phyloP scores from a whole-genome alignment of 2,113 vertebrate genomes.

The Neomonachus schauinslandi region DNA sequence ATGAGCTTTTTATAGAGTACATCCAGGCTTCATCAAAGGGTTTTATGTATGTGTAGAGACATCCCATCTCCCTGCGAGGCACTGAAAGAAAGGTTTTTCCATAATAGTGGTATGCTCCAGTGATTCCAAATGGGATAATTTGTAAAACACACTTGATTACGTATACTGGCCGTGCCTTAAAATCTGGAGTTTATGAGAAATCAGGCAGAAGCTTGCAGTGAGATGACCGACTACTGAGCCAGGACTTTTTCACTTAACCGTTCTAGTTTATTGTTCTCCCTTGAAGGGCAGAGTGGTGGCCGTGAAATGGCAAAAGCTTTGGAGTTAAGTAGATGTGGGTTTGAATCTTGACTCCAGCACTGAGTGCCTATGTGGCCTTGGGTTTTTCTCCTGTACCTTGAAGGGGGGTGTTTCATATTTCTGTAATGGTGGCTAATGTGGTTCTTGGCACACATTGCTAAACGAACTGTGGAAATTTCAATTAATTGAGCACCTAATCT shows the following conservation, averaged over 20 bases:
- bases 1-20: not conserved
- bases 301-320: not conserved
- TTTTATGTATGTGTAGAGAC: not conserved
- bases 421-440: not conserved
- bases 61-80: not conserved
- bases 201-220: not conserved
- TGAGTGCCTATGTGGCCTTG: not conserved
- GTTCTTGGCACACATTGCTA: not conserved
- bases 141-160: constrained; percentile 4
- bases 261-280: not conserved
- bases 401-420: not conserved
- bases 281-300: not conserved
- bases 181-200: not conserved
- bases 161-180: not conserved
- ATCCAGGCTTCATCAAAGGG: not conserved
- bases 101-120: not conserved
- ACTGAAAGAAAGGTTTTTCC: constrained; percentile 43
- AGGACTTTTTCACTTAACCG: not conserved
- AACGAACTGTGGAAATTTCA: not conserved
- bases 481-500: not conserved
- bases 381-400: not conserved
- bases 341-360: not conserved
- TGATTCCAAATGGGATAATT: constrained; percentile 27
- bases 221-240: not conserved
- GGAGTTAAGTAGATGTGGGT: not conserved